phyloP scores from a whole-genome alignment of 2,888 invertebrate species.

The Sarcophaga carnaria region DNA sequence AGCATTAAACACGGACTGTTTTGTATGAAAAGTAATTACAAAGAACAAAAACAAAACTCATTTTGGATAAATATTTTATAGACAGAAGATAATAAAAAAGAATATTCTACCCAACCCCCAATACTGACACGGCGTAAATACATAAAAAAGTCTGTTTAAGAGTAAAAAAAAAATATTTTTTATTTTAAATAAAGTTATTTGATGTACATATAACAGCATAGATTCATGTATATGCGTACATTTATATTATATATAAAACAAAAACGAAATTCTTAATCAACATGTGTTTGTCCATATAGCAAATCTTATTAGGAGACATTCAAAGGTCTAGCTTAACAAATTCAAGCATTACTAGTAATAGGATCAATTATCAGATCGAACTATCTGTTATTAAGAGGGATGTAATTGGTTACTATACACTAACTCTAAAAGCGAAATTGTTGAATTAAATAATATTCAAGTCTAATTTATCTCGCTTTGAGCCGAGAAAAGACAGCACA shows the following conservation, averaged over 20 bases:
- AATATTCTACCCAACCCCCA: slow-evolving; percentile 33
- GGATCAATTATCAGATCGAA: too few relatives aligned
- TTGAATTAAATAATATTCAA: too few relatives aligned
- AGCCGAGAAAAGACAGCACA: too few relatives aligned
- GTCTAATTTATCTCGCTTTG: too few relatives aligned
- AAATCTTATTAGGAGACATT: too few relatives aligned
- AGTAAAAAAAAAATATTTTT: slow-evolving; percentile 58
- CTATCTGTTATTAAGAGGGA: too few relatives aligned
- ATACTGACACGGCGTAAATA: slow-evolving; percentile 39
- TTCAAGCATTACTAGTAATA: too few relatives aligned
- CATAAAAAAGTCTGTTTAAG: slow-evolving; percentile 52
- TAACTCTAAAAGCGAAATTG: too few relatives aligned
- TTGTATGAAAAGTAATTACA: slow-evolving; percentile 40
- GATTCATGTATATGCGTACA: slow-evolving; percentile 26
- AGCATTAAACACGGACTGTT: slow-evolving; percentile 59
- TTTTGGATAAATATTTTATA: slow-evolving; percentile 62
- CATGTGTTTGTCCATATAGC: too few relatives aligned
- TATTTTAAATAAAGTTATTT: slow-evolving; percentile 66
- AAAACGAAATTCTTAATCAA: too few relatives aligned
- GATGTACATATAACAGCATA: slow-evolving; percentile 55
- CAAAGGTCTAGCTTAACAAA: too few relatives aligned
- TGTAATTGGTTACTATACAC: too few relatives aligned
- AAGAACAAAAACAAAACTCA: slow-evolving; percentile 37
- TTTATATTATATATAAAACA: slow-evolving; percentile 16
- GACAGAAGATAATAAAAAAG: slow-evolving; percentile 41